Conservation (phyloP, 2,888 invertebrate species). For the Eilema griseolum region DNA sequence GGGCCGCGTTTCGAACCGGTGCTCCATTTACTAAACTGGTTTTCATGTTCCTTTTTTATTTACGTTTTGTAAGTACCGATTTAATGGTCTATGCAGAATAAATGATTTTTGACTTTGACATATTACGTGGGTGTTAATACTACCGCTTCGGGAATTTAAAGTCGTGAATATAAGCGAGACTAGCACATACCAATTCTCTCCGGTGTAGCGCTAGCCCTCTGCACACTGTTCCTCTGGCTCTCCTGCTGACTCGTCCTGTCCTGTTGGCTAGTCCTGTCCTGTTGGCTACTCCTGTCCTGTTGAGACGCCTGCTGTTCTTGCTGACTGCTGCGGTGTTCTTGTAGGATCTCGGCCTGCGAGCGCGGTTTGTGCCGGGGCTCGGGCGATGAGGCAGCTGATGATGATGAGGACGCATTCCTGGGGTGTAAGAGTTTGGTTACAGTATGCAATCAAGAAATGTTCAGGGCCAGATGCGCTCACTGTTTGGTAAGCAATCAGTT, state of each 20-base stretch:
- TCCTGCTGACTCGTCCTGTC: conserved; percentile 1
- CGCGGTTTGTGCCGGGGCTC: conserved; percentile 69
- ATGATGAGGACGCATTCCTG: conserved; percentile 81
- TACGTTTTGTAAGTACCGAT: too few relatives aligned
- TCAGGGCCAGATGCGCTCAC: too few relatives aligned
- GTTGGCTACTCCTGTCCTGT: conserved; percentile 19
- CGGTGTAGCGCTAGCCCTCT: conserved; percentile 25
- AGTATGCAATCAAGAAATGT: too few relatives aligned
- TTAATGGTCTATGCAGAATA: too few relatives aligned
- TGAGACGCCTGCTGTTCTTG: conserved; percentile 64
- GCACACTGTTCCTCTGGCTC: neutral
- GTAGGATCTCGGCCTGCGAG: conserved; percentile 80
- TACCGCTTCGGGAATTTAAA: too few relatives aligned
- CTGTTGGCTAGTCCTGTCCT: neutral
- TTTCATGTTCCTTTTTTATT: too few relatives aligned
- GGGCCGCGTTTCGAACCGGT: too few relatives aligned
- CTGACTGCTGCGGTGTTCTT: conserved; percentile 70
- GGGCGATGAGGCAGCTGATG: conserved; percentile 73
- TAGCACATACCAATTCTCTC: conserved; percentile 23
- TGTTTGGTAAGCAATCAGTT: neutral
- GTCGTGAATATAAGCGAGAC: too few relatives aligned
- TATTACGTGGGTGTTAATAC: too few relatives aligned
- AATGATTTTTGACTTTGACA: too few relatives aligned
- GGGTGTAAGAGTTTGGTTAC: neutral
- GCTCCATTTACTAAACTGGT: too few relatives aligned